Evolutionary conservation across 2,888 invertebrate genomes (phyloP).

Genomic region (Isotomurus palustris): DNA sequence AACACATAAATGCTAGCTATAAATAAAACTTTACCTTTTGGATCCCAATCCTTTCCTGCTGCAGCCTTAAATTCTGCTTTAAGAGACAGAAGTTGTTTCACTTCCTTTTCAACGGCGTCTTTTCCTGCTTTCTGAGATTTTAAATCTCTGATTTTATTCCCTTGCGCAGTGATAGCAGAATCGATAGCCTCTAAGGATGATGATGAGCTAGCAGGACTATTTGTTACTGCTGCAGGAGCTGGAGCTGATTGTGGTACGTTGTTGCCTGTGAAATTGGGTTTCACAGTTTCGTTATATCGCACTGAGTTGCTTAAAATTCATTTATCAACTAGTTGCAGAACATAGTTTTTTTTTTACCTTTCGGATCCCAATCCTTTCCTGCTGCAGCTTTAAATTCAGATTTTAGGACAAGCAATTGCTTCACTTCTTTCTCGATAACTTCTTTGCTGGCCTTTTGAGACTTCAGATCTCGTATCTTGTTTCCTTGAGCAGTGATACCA

Average conservation of each 20-base stretch:
- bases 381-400: conserved; percentile 67
- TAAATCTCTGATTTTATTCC: conserved; percentile 67
- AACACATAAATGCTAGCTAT: no score
- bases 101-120: conserved; percentile 54
- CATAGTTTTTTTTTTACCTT: no score
- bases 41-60: conserved; percentile 57
- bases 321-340: background rate
- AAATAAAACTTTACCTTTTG: background rate
- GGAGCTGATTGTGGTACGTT: background rate
- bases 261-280: no score
- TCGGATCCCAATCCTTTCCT: conserved; percentile 58
- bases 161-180: conserved; percentile 48
- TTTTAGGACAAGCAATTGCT: conserved; percentile 66
- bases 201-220: background rate
- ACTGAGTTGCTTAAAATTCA: no score
- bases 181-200: conserved; percentile 3
- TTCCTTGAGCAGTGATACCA: conserved; percentile 53
- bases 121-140: conserved; percentile 67
- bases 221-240: background rate
- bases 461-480: conserved; percentile 68
- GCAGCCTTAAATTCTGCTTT: conserved; percentile 71
- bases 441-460: conserved; percentile 62
- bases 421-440: conserved; percentile 56
- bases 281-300: no score
- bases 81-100: conserved; percentile 62